phyloP scores from a whole-genome alignment of 2,797 vertebrate species.

The Sorex maritimensis region DNA sequence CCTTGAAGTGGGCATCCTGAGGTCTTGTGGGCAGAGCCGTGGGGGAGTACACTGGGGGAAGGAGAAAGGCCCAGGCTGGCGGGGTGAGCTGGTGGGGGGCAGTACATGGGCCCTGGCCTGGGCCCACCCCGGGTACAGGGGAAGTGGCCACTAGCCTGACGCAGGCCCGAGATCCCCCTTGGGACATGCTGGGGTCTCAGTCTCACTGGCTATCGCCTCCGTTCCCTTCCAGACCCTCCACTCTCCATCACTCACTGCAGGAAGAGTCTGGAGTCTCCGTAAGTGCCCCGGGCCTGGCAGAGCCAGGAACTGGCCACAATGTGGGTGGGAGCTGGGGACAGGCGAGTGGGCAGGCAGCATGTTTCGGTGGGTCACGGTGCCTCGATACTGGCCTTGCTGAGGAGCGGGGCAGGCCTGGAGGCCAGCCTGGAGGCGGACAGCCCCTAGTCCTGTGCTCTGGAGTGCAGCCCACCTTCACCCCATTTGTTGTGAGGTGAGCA shows the following conservation, averaged over 20 bases:
- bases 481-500: no score
- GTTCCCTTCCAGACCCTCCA: constrained; percentile 95
- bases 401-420: no score
- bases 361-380: neutral
- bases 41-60: no score
- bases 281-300: constrained; percentile 91
- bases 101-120: neutral
- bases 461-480: neutral
- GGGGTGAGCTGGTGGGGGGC: neutral
- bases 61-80: neutral
- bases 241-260: constrained; percentile 99
- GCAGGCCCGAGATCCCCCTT: neutral
- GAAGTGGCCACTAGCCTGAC: no score
- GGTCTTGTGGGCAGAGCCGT: neutral
- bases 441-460: no score
- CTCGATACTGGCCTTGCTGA: neutral
- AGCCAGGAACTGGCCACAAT: neutral
- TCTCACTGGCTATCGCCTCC: constrained; percentile 54
- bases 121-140: fast-evolving
- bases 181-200: neutral
- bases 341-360: fast-evolving
- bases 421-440: no score
- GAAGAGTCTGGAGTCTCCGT: constrained; percentile 99
- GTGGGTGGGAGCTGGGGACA: neutral
- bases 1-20: neutral